Conservation (phyloP, 2,888 invertebrate species). For the Tolmerus cingulatus region DNA sequence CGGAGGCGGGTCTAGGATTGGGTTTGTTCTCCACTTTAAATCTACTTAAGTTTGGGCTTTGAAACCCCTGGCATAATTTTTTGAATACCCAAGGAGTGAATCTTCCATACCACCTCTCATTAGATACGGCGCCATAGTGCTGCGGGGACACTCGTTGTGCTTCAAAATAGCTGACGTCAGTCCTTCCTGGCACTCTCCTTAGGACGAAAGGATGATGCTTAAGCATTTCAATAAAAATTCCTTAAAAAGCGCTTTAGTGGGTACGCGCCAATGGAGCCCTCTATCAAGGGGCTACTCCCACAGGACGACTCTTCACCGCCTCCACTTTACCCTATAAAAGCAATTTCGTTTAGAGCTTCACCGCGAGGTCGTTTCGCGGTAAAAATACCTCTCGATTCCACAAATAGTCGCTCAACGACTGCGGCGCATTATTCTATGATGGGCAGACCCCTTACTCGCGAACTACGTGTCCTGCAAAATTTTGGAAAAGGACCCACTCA, state of each 20-base stretch:
- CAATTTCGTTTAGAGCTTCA: not conserved
- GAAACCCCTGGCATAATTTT: not conserved
- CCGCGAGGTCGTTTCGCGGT: not conserved
- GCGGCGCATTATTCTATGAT: not conserved
- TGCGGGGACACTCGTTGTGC: not conserved
- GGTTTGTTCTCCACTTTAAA: not conserved
- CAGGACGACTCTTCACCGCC: not conserved
- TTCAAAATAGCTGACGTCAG: not conserved
- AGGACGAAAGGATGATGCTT: not conserved
- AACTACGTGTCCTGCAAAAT: not conserved
- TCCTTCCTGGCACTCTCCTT: not conserved
- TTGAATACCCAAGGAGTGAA: not conserved
- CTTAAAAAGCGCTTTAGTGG: not conserved
- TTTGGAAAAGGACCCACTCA: not conserved
- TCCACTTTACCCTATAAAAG: not conserved
- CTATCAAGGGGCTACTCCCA: not conserved
- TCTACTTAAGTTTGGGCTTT: not conserved
- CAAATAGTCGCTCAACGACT: not conserved
- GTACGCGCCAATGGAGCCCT: not conserved
- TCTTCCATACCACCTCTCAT: not conserved
- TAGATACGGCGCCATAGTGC: not conserved
- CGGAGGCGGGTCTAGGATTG: not conserved
- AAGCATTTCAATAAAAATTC: not conserved
- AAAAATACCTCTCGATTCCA: not conserved
- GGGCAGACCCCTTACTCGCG: not conserved